Base-by-base conservation (phyloP, 2,888 invertebrate species). In the Merodon equestris region DNA sequence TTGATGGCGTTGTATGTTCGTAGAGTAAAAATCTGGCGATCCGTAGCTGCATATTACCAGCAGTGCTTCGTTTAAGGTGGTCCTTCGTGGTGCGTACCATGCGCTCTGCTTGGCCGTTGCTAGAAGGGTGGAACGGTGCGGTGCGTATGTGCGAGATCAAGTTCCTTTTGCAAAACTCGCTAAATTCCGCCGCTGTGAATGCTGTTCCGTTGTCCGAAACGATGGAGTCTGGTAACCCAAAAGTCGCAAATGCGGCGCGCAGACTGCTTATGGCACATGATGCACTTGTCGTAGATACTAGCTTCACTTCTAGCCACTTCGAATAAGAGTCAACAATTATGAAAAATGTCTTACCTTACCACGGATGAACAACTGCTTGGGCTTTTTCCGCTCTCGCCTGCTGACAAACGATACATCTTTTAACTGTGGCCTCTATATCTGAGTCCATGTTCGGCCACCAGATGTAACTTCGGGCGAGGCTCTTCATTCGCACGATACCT, bases 101-200 rank as follows among this genome's bases (percentile, higher is more conserved):
- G n/a, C n/a, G n/a, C n/a, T n/a, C n/a, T n/a, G n/a, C n/a, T n/a
- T n/a, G n/a, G n/a, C n/a, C n/a, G n/a, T n/a, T n/a, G n/a, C n/a
- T n/a, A n/a, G n/a, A n/a, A n/a, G 61, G 66, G n/a, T 77, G 66
- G 27, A 77, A 67, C 1, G 50, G 66, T 0, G 71, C 71, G 17
- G 17, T 48, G 10, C 58, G 60, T 12, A 77, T 66, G 12, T 71
- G 71, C 1, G 70, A 51, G 17, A 71, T 66, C 2, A 61, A 14
- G 51, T 68, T 74, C 36, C n/a, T 36, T n/a, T 51, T n/a, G 12
- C 50, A 7, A 38, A 53, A 70, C 9, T 13, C 38, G 7, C 19
- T 42, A 44, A 77, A 74, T 19, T 64, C 79, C 18, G 54, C 60
- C 14, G 74, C 74, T 14, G 74, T 81, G 18, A 77, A 72, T n/a